Evolutionary conservation across 2,113 vertebrate genomes (phyloP), one percentile per base, ranked within the genome.

Genomic region (Toxotes jaculatrix): DNA sequence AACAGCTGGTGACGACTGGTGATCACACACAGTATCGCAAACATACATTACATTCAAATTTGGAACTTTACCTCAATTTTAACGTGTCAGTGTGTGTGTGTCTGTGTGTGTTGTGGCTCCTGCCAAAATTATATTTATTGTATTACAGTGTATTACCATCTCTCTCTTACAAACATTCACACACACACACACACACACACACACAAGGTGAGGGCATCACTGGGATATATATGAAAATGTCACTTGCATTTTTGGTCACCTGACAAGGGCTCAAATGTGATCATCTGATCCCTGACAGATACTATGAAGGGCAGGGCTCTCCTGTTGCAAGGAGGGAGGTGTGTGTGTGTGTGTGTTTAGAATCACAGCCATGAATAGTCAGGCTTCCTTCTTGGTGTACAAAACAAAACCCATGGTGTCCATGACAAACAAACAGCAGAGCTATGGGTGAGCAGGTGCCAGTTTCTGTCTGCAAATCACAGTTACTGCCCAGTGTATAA

Each of bases 251-350:
- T 91, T 85, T 79, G 57, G 74, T 88, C 89, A 86, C 59, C 71
- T 88, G 87, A 89, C 78, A 77, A 60, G 71, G 73, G 91, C 86
- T 89, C 76, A 83, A 65, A 83, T 91, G 75, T 88, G 65, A 87
- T 90, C 91, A 91, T 87, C 84, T 85, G 88, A 91, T 74, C 40
- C 60, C 17, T 34, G 59, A 83, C 77, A 82, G 79, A 84, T 80
- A 69, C 66, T 73, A 68, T 86, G 61, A 93, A 93, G 89, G 92
- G 83, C 90, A 91, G 64, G 40, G n/a, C 21, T 89, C 88, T 90
- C 82, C 63, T 87, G 83, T 93, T 93, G 76, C 91, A 88, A 69
- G 31, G 11, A 43, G 40, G 40, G 40, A 10, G 42, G 73, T 40
- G 68, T 49, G 38, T 32, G 60, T 45, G 61, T 65, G 40, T 5